A percentile compares a stretch with the other conserved stretches of the same genome.
Conservation (phyloP, 2,113 vertebrate species). For the Panthera tigris region DNA sequence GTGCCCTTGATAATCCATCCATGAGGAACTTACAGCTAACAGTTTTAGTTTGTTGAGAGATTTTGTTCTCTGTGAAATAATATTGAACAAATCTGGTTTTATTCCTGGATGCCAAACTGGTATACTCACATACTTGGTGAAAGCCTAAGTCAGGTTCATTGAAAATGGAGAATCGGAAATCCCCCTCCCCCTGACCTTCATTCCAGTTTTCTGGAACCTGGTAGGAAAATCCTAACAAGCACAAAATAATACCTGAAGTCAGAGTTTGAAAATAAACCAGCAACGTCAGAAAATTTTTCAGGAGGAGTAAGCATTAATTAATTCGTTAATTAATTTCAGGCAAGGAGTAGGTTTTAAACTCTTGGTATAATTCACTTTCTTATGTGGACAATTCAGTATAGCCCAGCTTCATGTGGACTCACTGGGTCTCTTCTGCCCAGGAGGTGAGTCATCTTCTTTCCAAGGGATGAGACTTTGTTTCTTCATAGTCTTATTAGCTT, state of each 20-base stretch:
- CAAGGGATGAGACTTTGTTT: background rate
- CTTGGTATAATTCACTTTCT: background rate
- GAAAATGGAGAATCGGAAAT: background rate
- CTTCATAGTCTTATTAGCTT: background rate
- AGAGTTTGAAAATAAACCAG: background rate
- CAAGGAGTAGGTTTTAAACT: background rate
- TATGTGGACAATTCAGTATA: fast-evolving
- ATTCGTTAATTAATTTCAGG: background rate
- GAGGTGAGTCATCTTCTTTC: background rate
- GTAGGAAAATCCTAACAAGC: conserved; percentile 10
- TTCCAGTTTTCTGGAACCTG: background rate
- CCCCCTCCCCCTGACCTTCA: background rate
- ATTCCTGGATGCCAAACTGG: background rate
- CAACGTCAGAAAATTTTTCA: background rate
- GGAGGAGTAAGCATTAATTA: background rate
- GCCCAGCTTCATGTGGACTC: background rate
- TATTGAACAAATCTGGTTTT: background rate
- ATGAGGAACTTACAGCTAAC: background rate
- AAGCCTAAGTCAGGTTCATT: background rate
- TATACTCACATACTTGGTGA: background rate
- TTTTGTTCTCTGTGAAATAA: conserved; percentile 49
- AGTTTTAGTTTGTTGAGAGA: background rate
- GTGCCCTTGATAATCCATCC: background rate
- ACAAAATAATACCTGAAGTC: background rate
- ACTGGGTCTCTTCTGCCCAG: background rate